phyloP scores from a whole-genome alignment of 1,140 invertebrate genomes.

The Plectrocnemia conspersa region DNA sequence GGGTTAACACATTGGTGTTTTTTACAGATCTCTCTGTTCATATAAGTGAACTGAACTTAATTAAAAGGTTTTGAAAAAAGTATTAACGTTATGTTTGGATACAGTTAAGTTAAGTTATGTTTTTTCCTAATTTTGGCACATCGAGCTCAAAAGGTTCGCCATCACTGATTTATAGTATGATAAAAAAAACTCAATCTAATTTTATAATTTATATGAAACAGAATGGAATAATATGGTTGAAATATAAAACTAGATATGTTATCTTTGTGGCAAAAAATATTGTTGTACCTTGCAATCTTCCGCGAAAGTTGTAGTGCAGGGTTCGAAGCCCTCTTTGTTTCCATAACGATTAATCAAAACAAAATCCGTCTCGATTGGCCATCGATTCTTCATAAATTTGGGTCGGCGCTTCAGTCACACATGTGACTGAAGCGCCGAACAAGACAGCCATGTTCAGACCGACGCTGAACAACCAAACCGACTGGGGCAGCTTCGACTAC shows the following conservation, averaged over 20 bases:
- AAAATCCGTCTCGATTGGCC: not conserved
- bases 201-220: not conserved
- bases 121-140: too few species aligned
- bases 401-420: not conserved
- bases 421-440: not conserved
- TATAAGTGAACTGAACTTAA: too few species aligned
- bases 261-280: not conserved
- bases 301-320: not conserved
- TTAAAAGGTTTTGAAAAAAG: too few species aligned
- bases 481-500: conserved; percentile 48
- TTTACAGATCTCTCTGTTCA: too few species aligned
- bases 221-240: not conserved
- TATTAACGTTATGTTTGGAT: too few species aligned
- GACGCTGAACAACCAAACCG: conserved; percentile 44
- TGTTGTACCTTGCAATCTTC: not conserved
- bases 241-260: not conserved
- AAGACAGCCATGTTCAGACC: not conserved
- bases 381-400: not conserved
- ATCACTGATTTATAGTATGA: not conserved
- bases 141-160: too few species aligned
- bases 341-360: conserved; percentile 5
- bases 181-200: not conserved
- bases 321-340: not conserved
- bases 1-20: too few species aligned
- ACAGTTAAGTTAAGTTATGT: too few species aligned